Percentiles rank a stretch among this genome's conserved stretches.
Conservation (phyloP, 37 sponge, comb jelly and placozoan species). For the Amphimedon queenslandica region DNA sequence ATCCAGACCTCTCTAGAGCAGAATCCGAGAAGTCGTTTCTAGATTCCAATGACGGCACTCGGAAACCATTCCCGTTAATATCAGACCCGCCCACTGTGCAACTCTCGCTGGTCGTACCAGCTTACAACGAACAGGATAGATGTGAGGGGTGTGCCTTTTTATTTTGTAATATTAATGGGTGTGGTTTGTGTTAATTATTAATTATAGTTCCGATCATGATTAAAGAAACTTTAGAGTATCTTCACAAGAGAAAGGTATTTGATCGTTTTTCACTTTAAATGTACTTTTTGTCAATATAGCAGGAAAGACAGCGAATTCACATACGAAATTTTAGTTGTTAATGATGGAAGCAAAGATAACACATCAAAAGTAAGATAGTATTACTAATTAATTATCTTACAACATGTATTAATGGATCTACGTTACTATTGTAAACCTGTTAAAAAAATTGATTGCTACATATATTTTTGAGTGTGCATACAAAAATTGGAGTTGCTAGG, state of each 20-base stretch:
- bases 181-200: not conserved
- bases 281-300: too few species aligned
- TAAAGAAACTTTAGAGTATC: constrained; percentile 76
- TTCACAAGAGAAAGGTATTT: constrained; percentile 57
- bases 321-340: constrained; percentile 92
- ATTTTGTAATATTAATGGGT: too few species aligned
- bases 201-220: constrained; percentile 80
- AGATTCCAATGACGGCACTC: constrained; percentile 39
- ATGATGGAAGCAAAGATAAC: constrained; percentile 94
- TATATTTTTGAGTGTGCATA: too few species aligned
- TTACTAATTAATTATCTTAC: too few species aligned
- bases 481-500: too few species aligned
- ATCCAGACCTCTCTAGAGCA: constrained; percentile 61
- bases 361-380: constrained; percentile 88
- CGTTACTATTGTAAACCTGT: too few species aligned
- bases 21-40: constrained; percentile 65
- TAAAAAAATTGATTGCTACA: too few species aligned
- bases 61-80: constrained; percentile 74
- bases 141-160: constrained; percentile 48
- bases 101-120: constrained; percentile 83
- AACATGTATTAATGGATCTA: too few species aligned
- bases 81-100: constrained; percentile 59
- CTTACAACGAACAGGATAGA: constrained; percentile 92
- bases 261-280: too few species aligned
- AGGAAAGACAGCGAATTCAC: too few species aligned